Evolutionary conservation across 2,797 vertebrate genomes (phyloP).

Genomic region (Amblyraja radiata): DNA sequence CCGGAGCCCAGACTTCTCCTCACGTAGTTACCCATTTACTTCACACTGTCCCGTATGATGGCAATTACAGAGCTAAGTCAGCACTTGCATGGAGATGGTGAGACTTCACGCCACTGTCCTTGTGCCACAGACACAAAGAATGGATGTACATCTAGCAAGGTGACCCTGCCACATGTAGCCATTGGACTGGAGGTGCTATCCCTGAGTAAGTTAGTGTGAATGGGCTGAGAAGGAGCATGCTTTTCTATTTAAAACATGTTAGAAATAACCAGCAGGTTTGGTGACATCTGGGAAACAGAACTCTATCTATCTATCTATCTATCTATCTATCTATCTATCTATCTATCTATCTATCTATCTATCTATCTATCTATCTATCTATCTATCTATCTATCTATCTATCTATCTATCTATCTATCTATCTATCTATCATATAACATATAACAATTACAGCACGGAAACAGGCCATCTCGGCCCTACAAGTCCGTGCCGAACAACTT

Average conservation of each 20-base stretch:
- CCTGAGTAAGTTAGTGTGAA: not conserved
- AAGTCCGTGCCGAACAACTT: too few relatives aligned
- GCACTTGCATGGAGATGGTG: slow-evolving; percentile 57
- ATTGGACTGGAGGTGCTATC: not conserved
- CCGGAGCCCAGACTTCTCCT: not conserved
- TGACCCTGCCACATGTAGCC: not conserved
- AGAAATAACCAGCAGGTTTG: too few relatives aligned
- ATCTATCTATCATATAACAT: too few relatives aligned
- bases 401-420: too few relatives aligned
- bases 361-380: too few relatives aligned
- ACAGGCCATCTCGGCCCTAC: too few relatives aligned
- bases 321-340: too few relatives aligned
- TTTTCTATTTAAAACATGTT: not conserved
- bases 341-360: too few relatives aligned
- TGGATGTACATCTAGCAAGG: not conserved
- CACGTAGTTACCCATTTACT: not conserved
- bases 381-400: too few relatives aligned
- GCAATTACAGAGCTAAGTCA: slow-evolving; percentile 66
- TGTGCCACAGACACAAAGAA: not conserved
- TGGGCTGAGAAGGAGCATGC: not conserved
- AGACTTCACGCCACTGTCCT: slow-evolving; percentile 49
- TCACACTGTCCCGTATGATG: not conserved
- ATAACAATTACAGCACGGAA: too few relatives aligned
- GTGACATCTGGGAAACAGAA: too few relatives aligned
- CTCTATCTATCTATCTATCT: too few relatives aligned